Conservation (phyloP, 2,113 vertebrate species). For the Gambusia holbrooki region DNA sequence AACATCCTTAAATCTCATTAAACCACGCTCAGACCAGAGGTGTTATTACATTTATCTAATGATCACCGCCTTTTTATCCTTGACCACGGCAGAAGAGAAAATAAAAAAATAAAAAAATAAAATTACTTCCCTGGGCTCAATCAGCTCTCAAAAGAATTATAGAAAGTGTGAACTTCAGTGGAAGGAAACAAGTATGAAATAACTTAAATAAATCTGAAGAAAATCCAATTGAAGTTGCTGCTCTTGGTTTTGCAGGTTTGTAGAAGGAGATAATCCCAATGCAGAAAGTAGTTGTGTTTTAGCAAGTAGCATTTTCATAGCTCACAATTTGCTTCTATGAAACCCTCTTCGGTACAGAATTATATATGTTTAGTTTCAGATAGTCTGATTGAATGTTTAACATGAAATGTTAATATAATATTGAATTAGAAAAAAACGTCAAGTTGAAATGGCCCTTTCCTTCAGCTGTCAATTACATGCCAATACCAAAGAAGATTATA, state of each 20-base stretch:
- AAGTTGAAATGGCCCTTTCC: background rate
- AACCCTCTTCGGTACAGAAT: no score
- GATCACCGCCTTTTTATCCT: background rate
- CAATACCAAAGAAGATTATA: background rate
- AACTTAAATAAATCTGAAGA: no score
- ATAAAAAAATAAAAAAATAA: background rate
- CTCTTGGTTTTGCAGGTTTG: background rate
- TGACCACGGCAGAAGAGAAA: background rate
- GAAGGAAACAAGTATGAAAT: background rate
- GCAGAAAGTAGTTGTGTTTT: no score
- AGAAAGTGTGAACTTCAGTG: background rate
- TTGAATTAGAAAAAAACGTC: background rate
- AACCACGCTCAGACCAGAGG: background rate
- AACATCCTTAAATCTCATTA: conserved; percentile 1
- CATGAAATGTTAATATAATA: background rate
- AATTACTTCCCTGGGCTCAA: background rate
- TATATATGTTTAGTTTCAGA: no score
- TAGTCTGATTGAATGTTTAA: no score
- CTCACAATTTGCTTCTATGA: background rate
- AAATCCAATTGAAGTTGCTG: no score
- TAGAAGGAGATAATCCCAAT: background rate
- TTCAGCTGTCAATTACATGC: background rate
- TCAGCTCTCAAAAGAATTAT: background rate
- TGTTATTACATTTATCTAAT: background rate
- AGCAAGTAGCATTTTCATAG: background rate